A percentile compares a stretch with the other conserved stretches of the same genome.
Evolutionary conservation across 2,113 vertebrate species (phyloP).

Genomic region (Aleadryas rufinucha): DNA sequence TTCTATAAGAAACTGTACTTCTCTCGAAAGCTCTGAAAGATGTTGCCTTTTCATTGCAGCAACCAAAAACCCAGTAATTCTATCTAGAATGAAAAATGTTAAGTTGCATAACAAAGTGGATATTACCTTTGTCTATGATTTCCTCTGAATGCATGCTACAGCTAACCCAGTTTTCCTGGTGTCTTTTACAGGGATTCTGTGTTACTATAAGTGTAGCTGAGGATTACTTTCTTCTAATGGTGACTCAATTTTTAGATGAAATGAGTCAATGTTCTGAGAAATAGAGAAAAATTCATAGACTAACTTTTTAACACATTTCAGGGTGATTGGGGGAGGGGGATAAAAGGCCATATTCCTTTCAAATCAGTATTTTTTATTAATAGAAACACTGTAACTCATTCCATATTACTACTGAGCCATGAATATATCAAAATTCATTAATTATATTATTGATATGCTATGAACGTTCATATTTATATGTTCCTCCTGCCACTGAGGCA

Average conservation of each 20-base stretch:
- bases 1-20: background rate
- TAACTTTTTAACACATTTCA: background rate
- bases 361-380: background rate
- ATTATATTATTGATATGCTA: background rate
- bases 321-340: fast-evolving
- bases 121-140: background rate
- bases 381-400: background rate
- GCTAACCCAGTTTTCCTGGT: background rate
- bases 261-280: background rate
- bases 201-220: background rate
- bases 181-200: background rate
- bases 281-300: background rate
- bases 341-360: background rate
- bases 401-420: background rate
- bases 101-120: background rate
- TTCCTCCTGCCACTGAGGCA: background rate
- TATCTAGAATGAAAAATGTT: background rate
- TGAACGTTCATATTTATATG: background rate
- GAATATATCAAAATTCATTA: background rate
- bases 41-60: background rate
- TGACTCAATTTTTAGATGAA: background rate
- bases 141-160: background rate
- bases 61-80: background rate
- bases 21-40: background rate
- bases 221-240: background rate